These are phyloP conservation scores for Sandelia bainsii DNA, from an alignment of 2,797 vertebrate genomes.

Conservation along the genomic window DNA sequence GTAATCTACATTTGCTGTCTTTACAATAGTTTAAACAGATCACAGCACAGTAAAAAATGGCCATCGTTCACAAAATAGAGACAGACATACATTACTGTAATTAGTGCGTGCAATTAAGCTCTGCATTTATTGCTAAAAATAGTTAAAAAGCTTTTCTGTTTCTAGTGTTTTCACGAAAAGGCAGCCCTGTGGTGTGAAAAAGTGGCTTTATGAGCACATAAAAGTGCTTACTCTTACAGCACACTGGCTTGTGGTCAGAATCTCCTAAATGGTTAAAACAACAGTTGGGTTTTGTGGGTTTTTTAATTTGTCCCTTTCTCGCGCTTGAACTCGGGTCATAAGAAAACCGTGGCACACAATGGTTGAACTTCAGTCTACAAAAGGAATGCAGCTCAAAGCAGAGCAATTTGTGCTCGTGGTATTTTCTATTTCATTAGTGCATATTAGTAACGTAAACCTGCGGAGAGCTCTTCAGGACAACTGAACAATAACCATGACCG, in stretches of 20 bases:
- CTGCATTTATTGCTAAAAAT: constrained; percentile 36
- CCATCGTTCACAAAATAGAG: not conserved
- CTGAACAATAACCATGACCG: constrained; percentile 44
- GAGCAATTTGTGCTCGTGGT: constrained; percentile 46
- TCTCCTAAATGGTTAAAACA: constrained; percentile 72
- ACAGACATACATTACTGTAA: constrained; percentile 9
- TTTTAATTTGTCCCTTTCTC: constrained; percentile 53
- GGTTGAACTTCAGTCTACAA: constrained; percentile 41
- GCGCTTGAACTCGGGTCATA: constrained; percentile 59
- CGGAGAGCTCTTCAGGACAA: constrained; percentile 30
- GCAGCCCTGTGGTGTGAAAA: constrained; percentile 62
- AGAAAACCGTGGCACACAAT: constrained; percentile 46
- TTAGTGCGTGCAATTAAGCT: constrained; percentile 18
- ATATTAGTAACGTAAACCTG: constrained; percentile 52
- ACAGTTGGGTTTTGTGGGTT: constrained; percentile 69
- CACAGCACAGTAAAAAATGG: constrained; percentile 4
- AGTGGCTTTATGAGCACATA: constrained; percentile 69
- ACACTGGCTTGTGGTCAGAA: constrained; percentile 67
- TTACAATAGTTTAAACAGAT: constrained; percentile 18
- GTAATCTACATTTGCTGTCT: constrained; percentile 11
- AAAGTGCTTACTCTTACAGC: constrained; percentile 65
- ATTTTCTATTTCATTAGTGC: constrained; percentile 55
- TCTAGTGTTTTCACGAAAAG: constrained; percentile 57
- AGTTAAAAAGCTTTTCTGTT: constrained; percentile 48
- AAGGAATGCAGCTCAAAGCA: constrained; percentile 26